Evolutionary conservation across 2,113 vertebrate genomes (phyloP).

Genomic region (Galeopterus variegatus): DNA sequence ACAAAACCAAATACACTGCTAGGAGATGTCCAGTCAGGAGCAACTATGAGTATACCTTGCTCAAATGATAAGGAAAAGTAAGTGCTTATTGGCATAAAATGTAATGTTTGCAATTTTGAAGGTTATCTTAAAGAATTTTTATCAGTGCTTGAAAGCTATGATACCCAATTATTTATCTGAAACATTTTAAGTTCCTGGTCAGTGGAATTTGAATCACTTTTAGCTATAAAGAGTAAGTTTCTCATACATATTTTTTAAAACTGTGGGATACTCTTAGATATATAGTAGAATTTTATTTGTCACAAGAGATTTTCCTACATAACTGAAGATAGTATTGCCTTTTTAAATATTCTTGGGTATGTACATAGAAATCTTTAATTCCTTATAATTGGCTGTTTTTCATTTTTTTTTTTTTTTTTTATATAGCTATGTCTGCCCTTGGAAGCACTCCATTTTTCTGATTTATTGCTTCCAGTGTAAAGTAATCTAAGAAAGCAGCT

Average conservation of each 20-base stretch:
- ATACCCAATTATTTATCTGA: neutral
- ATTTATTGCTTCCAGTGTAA: neutral
- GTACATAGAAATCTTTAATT: neutral
- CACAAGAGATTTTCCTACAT: neutral
- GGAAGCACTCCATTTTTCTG: neutral
- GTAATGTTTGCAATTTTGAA: neutral
- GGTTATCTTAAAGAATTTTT: neutral
- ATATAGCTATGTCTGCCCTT: neutral
- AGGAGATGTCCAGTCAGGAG: conserved; percentile 74
- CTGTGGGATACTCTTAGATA: neutral
- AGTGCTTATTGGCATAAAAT: conserved; percentile 68
- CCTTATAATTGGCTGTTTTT: neutral
- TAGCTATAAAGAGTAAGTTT: neutral
- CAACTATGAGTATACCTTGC: conserved; percentile 53
- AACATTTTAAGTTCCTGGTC: neutral
- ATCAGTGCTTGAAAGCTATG: neutral
- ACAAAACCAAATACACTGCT: conserved; percentile 83
- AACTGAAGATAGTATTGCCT: neutral
- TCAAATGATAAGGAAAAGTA: conserved; percentile 92
- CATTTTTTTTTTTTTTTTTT: neutral
- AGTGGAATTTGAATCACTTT: neutral
- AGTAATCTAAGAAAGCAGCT: neutral
- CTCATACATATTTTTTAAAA: neutral
- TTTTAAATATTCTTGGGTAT: conserved; percentile 5
- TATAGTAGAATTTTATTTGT: neutral